Evolutionary conservation across 2,113 vertebrate genomes (phyloP).

Genomic region (Antechinus stuartii): DNA sequence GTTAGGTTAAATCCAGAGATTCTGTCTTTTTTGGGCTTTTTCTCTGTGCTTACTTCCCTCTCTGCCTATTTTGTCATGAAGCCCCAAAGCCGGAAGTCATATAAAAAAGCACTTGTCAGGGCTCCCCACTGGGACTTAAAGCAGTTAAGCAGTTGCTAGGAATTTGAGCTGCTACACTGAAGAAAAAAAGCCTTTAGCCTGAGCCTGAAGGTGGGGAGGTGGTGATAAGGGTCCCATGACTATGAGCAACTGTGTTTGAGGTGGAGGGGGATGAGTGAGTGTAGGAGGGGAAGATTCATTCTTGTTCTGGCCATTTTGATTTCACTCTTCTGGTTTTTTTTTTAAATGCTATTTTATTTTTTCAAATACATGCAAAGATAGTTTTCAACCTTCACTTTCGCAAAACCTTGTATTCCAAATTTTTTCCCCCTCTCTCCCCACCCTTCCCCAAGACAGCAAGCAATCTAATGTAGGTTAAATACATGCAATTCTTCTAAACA

Average conservation of each 20-base stretch:
- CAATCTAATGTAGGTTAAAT: no score
- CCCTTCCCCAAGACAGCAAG: no score
- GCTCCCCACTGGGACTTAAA: neutral
- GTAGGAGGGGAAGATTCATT: neutral
- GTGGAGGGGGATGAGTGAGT: neutral
- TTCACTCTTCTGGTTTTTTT: neutral
- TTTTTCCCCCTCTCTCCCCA: no score
- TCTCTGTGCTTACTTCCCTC: neutral
- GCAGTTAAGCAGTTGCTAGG: neutral
- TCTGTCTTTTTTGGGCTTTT: neutral
- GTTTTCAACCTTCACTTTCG: no score
- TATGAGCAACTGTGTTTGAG: neutral
- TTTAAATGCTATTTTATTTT: no score
- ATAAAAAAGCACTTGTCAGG: neutral
- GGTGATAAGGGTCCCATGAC: neutral
- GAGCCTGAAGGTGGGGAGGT: neutral
- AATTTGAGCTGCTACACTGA: neutral
- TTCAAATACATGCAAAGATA: no score
- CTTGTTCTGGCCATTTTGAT: neutral
- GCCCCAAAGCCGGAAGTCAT: neutral
- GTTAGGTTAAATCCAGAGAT: neutral
- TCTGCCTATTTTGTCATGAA: neutral
- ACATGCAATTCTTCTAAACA: no score
- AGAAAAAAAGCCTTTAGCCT: neutral
- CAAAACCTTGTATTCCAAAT: no score